A percentile compares a stretch with the other conserved stretches of the same genome.
phyloP scores from a whole-genome alignment of 2,797 vertebrate species.

The Eulemur albifrons region DNA sequence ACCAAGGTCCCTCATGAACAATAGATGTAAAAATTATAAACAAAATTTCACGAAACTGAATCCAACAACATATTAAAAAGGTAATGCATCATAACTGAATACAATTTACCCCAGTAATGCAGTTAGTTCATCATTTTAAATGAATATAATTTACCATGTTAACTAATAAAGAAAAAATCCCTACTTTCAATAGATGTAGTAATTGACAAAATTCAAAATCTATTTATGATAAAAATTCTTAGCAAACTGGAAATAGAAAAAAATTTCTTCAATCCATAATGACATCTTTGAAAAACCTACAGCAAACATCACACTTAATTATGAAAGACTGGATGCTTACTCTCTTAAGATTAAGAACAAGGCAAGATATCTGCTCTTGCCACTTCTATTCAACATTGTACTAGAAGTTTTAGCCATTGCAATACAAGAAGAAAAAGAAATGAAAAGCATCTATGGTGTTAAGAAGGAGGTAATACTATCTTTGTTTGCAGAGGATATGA shows the following conservation, averaged over 20 bases:
- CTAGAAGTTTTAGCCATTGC: neutral
- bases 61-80: neutral
- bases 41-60: neutral
- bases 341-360: neutral
- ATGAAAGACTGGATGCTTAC: neutral
- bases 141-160: neutral
- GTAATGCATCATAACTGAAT: neutral
- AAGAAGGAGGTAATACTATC: neutral
- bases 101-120: neutral
- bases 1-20: neutral
- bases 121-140: neutral
- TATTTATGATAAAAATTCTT: neutral
- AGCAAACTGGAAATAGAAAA: neutral
- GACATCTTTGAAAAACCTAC: neutral
- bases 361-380: neutral
- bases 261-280: neutral
- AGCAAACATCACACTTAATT: neutral
- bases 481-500: neutral
- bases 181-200: neutral
- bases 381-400: neutral
- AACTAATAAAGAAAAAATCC: neutral
- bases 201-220: neutral
- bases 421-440: neutral
- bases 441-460: neutral
- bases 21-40: neutral